Percentiles rank a stretch among this genome's conserved stretches.
Conservation (phyloP, 2,797 vertebrate genomes). For the Pangasius djambal region DNA sequence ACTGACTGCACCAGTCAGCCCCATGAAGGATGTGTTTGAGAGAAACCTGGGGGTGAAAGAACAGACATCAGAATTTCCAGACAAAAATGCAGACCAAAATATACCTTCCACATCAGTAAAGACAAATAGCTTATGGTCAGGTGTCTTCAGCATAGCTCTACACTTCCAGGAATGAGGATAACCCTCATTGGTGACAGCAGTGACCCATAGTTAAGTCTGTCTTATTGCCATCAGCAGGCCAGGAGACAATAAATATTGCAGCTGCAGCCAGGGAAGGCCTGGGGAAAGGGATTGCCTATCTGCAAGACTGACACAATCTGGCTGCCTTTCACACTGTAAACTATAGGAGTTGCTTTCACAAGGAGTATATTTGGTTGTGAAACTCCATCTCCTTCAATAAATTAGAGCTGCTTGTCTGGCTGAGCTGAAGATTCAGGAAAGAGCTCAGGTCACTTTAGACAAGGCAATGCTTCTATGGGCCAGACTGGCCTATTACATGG, state of each 20-base stretch:
- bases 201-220: constrained; percentile 48
- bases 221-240: constrained; percentile 46
- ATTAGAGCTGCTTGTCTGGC: constrained; percentile 38
- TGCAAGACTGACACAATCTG: constrained; percentile 52
- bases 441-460: constrained; percentile 49
- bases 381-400: constrained; percentile 44
- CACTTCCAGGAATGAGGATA: constrained; percentile 29
- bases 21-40: constrained; percentile 82
- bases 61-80: constrained; percentile 21
- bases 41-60: constrained; percentile 77
- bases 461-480: constrained; percentile 20
- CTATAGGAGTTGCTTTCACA: constrained; percentile 47
- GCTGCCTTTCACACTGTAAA: constrained; percentile 47
- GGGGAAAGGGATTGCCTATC: constrained; percentile 54
- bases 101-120: neutral
- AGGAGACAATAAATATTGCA: constrained; percentile 46
- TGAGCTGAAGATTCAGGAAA: constrained; percentile 15
- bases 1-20: constrained; percentile 77
- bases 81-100: constrained; percentile 3
- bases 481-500: constrained; percentile 26
- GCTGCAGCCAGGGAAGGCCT: constrained; percentile 31
- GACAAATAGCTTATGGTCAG: constrained; percentile 32
- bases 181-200: constrained; percentile 40
- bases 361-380: constrained; percentile 50
- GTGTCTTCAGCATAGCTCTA: constrained; percentile 25